Evolutionary conservation across 2,113 vertebrate species (phyloP).

Genomic region (Isurus oxyrinchus): DNA sequence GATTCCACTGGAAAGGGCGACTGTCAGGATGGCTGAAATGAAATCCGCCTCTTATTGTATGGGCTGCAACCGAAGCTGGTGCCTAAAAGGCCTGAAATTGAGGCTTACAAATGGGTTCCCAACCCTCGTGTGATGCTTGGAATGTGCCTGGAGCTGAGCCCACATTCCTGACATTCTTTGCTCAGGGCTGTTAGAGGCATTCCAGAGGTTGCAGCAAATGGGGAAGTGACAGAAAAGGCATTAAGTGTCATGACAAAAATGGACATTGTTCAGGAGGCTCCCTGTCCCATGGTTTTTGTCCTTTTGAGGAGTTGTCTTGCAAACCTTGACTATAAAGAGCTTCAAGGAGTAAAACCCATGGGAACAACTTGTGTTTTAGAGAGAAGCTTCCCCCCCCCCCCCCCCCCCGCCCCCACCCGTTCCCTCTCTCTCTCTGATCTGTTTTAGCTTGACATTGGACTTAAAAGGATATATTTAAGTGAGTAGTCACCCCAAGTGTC

Average conservation of each 20-base stretch:
- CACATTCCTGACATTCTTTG: constrained; percentile 47
- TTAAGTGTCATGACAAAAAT: constrained; percentile 48
- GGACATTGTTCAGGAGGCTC: constrained; percentile 54
- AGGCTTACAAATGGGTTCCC: constrained; percentile 5
- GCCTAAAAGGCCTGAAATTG: constrained; percentile 18
- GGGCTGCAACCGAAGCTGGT: background rate
- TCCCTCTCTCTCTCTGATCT: background rate
- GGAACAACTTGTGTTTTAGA: background rate
- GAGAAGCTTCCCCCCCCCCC: constrained; percentile 10
- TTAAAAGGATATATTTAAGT: constrained; percentile 22
- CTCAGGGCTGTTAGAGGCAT: constrained; percentile 42
- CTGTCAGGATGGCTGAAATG: background rate
- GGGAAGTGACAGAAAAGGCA: constrained; percentile 46
- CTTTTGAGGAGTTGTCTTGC: constrained; percentile 53
- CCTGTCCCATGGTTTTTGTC: constrained; percentile 46
- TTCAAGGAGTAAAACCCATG: background rate
- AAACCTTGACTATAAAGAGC: constrained; percentile 14
- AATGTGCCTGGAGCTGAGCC: constrained; percentile 45
- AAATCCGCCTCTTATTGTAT: background rate
- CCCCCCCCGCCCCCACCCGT: no score
- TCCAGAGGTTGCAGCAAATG: constrained; percentile 41
- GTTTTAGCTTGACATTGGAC: background rate
- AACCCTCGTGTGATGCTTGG: constrained; percentile 44
- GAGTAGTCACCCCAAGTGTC: background rate
- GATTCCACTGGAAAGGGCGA: background rate